These are phyloP conservation scores for Carapus acus DNA, from an alignment of 2,797 vertebrate species.

Conservation along the genomic window DNA sequence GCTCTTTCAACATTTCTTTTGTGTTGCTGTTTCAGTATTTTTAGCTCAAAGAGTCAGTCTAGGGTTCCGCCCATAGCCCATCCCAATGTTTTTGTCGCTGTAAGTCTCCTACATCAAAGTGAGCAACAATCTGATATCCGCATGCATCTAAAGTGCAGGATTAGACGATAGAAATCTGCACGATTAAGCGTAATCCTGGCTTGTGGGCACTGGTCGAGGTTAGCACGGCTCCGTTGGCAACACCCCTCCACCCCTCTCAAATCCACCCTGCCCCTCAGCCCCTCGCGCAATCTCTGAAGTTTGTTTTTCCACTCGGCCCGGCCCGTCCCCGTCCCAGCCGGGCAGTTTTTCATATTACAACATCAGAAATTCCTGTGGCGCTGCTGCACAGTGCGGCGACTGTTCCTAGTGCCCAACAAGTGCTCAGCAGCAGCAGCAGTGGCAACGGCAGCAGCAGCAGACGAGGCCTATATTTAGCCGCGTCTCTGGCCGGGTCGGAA, in stretches of 20 bases:
- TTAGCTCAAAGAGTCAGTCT: too few species aligned
- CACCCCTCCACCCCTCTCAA: constrained; percentile 31
- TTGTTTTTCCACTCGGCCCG: constrained; percentile 62
- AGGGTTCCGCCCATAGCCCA: too few species aligned
- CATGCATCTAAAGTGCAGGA: constrained; percentile 3
- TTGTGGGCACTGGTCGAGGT: constrained; percentile 14
- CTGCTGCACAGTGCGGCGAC: constrained; percentile 62
- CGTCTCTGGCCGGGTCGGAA: constrained; percentile 56
- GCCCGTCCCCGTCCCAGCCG: constrained; percentile 35
- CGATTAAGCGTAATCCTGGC: constrained; percentile 6
- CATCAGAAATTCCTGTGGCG: constrained; percentile 69
- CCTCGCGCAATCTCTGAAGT: constrained; percentile 46
- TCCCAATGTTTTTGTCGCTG: not conserved
- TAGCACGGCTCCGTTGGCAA: constrained; percentile 28
- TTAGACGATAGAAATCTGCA: constrained; percentile 14
- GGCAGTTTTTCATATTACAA: constrained; percentile 65
- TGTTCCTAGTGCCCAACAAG: constrained; percentile 60
- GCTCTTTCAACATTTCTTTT: too few species aligned
- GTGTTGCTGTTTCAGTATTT: too few species aligned
- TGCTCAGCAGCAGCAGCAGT: constrained; percentile 62
- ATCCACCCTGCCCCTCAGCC: too few species aligned
- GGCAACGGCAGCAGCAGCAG: too few species aligned
- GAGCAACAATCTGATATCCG: not conserved
- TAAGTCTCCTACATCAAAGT: not conserved
- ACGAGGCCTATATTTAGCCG: constrained; percentile 71